Percentiles rank a stretch among this genome's conserved stretches.
Conservation (phyloP, 2,797 vertebrate species). For the Monodelphis domestica region DNA sequence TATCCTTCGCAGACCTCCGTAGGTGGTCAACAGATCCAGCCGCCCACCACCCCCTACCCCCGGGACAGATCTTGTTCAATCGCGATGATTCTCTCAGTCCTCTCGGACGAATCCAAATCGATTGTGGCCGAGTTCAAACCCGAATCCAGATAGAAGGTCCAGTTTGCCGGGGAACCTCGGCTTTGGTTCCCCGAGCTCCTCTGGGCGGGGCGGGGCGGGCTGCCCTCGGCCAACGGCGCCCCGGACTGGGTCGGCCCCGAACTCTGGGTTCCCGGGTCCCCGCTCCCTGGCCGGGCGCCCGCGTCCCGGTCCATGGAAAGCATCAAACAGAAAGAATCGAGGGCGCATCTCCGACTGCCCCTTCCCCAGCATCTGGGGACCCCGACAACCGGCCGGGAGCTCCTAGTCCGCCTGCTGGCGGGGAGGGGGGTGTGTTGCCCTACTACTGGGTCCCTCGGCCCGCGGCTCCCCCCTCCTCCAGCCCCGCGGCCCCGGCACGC, state of each 20-base stretch:
- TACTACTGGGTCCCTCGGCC: slow-evolving; percentile 58
- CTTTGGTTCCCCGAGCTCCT: slow-evolving; percentile 47
- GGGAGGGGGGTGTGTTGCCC: slow-evolving; percentile 19
- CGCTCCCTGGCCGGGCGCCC: slow-evolving; percentile 53
- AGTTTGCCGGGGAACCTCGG: slow-evolving; percentile 54
- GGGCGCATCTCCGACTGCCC: neutral
- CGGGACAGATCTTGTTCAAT: neutral
- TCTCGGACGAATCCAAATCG: neutral
- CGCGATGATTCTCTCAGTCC: neutral
- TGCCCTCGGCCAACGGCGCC: slow-evolving; percentile 71
- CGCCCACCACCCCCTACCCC: neutral
- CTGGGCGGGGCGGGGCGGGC: slow-evolving; percentile 58
- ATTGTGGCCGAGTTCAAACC: slow-evolving; percentile 13
- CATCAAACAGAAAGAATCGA: neutral
- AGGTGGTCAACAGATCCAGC: neutral
- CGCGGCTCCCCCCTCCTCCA: neutral
- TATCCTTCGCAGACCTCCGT: slow-evolving; percentile 47
- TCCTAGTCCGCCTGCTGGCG: neutral
- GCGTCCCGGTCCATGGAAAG: slow-evolving; percentile 36
- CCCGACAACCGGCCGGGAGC: neutral
- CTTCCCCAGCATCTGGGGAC: slow-evolving; percentile 44
- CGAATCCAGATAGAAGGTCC: slow-evolving; percentile 46
- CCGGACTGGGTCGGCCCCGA: slow-evolving; percentile 57
- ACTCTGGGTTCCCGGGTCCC: slow-evolving; percentile 70
- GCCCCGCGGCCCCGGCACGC: slow-evolving; percentile 75